Percentiles rank a stretch among this genome's conserved stretches.
Evolutionary conservation across 2,113 vertebrate genomes (phyloP).

Genomic region (Otus sunia): DNA sequence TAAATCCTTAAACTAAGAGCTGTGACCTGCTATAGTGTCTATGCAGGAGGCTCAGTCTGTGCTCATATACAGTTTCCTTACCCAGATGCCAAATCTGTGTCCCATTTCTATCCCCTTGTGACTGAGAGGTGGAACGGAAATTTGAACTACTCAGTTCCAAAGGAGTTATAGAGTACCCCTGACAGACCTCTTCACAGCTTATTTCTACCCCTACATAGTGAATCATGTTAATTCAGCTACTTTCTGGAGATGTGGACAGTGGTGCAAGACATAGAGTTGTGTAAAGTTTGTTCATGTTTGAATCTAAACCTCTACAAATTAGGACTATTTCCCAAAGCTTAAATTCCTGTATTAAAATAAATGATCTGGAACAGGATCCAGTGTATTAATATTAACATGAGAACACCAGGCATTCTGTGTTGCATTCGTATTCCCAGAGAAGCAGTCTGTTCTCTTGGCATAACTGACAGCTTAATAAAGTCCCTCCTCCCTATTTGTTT

Average conservation of each 20-base stretch:
- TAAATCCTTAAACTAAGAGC: conserved; percentile 17
- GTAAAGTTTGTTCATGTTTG: not conserved
- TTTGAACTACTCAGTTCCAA: not conserved
- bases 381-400: conserved; percentile 42
- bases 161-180: not conserved
- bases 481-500: not conserved
- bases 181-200: not conserved
- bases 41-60: not conserved
- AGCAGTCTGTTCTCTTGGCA: not conserved
- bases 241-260: not conserved
- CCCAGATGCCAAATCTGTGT: not conserved
- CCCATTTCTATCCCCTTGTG: not conserved
- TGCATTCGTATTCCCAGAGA: conserved; percentile 2
- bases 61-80: not conserved
- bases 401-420: not conserved
- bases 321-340: conserved; percentile 23
- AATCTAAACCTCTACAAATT: not conserved
- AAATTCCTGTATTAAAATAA: conserved; percentile 50
- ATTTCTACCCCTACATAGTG: not conserved
- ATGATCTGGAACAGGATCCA: not conserved
- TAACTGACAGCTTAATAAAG: not conserved
- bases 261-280: not conserved
- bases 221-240: not conserved
- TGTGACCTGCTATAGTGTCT: not conserved
- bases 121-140: not conserved